Evolutionary conservation across 2,888 invertebrate genomes (phyloP), one percentile per base, ranked within the genome.

Genomic region (Hofmannophila pseudospretella): DNA sequence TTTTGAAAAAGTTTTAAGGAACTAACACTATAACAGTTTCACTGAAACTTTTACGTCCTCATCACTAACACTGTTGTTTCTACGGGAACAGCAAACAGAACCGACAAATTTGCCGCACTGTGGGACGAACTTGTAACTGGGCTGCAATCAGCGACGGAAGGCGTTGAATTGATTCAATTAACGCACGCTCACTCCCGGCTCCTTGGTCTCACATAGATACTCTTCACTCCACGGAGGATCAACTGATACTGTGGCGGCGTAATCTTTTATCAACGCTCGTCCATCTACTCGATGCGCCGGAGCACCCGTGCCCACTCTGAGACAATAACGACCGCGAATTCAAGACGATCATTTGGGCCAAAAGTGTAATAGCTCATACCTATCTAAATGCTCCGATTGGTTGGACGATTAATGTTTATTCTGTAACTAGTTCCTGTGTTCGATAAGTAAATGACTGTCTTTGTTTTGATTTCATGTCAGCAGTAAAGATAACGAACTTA

Each of bases 161-260:
- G 67, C 71, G 73, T 71, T 78, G 69, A 77, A 71, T 78, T 79
- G 75, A 85, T 81, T 75, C 72, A 84, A 85, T 85, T 68, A 66
- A 42, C 33, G 16, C 45, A 44, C 39, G 40, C 45, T 38, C 58
- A 46, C 49, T 58, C 45, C 40, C 46, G 54, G 47, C 51, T 45
- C 46, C 42, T 51, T 57, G n/a, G n/a, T 23, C 23, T 55, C 49
- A 45, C 46, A 58, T 49, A 48, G 44, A 36, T 34, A 13, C 25
- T 42, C 31, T 39, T 41, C 39, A 30, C 39, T 33, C 66, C 47
- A 36, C 66, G 57, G 66, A 66, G 71, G 69, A 76, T 69, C 64
- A 74, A 76, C 58, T 73, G 73, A 70, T 74, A 85, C 84, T 84
- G 47, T 54, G 66, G 67, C 64, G 55, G 59, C 58, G 55, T 75